Evolutionary conservation across 2,888 invertebrate species (phyloP), one percentile per base, ranked within the genome.

Genomic region (Epiblema foenella): DNA sequence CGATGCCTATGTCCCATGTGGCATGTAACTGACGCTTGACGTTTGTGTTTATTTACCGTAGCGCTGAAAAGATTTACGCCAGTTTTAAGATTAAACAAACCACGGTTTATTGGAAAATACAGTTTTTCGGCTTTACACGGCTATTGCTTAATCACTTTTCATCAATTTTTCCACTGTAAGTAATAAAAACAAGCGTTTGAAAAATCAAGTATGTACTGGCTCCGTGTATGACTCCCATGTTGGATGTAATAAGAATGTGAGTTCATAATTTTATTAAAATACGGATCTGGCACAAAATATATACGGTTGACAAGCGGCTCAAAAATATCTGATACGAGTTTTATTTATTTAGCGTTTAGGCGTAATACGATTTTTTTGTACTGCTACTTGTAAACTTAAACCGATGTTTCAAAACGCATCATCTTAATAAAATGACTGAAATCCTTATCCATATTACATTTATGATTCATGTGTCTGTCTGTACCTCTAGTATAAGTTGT

Each of bases 381-480:
- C n/a, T n/a, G n/a, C n/a, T n/a, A n/a, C n/a, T n/a, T n/a, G n/a
- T n/a, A n/a, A n/a, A n/a, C n/a, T n/a, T n/a, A n/a, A n/a, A n/a
- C n/a, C n/a, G n/a, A n/a, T n/a, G n/a, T n/a, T n/a, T n/a, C n/a
- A n/a, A n/a, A n/a, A n/a, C n/a, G n/a, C n/a, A n/a, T n/a, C n/a
- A n/a, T n/a, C n/a, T n/a, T n/a, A n/a, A n/a, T n/a, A n/a, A n/a
- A n/a, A n/a, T n/a, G n/a, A n/a, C n/a, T n/a, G n/a, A n/a, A n/a
- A n/a, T n/a, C n/a, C n/a, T n/a, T n/a, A 54, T 54, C 18, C 15
- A 7, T 54, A 29, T 57, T 20, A 66, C 33, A 18, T 46, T 42
- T 29, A 57, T 66, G 33, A 33, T 49, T 57, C 46, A 49, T 57
- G 18, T 29, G 18, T 24, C 15, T 66, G 33, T 57, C 33, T 49